A percentile compares a stretch with the other conserved stretches of the same genome.
Evolutionary conservation across 1,140 invertebrate genomes (phyloP).

Genomic region (Idris sp.): DNA sequence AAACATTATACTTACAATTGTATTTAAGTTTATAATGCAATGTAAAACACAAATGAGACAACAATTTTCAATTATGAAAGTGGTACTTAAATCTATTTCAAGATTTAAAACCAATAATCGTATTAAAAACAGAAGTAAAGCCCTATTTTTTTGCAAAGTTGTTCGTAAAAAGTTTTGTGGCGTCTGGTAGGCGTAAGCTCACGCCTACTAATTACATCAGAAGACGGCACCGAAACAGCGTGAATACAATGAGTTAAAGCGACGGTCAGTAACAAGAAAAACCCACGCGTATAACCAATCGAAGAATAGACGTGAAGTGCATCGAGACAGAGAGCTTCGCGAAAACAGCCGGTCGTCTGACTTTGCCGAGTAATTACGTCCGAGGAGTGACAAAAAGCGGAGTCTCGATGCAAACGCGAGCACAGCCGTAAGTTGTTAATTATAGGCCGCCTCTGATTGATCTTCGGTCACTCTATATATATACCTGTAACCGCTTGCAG

Average conservation of each 20-base stretch:
- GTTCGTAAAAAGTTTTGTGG: constrained; percentile 55
- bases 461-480: constrained; percentile 69
- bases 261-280: constrained; percentile 68
- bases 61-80: constrained; percentile 4
- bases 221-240: constrained; percentile 64
- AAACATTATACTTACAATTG: no score
- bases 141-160: constrained; percentile 23
- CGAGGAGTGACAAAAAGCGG: constrained; percentile 76
- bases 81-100: constrained; percentile 8
- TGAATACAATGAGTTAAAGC: constrained; percentile 57
- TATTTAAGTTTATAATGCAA: no score
- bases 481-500: constrained; percentile 22
- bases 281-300: constrained; percentile 73
- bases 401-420: constrained; percentile 76
- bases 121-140: constrained; percentile 38
- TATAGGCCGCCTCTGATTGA: constrained; percentile 77
- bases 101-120: constrained; percentile 48
- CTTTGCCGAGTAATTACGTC: constrained; percentile 72
- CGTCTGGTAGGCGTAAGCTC: constrained; percentile 74
- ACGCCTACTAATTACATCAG: constrained; percentile 78
- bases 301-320: constrained; percentile 65
- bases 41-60: no score
- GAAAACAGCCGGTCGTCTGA: constrained; percentile 65
- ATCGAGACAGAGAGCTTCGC: constrained; percentile 44
- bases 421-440: constrained; percentile 76